These are phyloP conservation scores for Oncorhynchus kisutch DNA, from an alignment of 2,113 vertebrate species.

Conservation along the genomic window DNA sequence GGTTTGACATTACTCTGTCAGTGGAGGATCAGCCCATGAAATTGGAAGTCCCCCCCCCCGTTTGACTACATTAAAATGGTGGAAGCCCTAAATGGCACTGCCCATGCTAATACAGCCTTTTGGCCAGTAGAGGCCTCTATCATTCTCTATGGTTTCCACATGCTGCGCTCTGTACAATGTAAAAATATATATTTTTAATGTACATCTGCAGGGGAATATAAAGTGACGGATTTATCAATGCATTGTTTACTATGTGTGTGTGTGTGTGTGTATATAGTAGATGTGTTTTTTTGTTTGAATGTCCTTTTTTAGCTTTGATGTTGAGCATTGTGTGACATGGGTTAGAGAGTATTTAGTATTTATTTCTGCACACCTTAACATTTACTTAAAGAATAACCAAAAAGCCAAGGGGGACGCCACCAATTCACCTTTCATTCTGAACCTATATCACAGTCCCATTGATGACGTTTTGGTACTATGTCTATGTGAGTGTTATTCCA, in stretches of 20 bases:
- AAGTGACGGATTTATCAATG: conserved; percentile 47
- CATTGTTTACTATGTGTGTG: conserved; percentile 70
- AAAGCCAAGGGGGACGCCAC: conserved; percentile 52
- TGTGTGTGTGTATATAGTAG: conserved; percentile 55
- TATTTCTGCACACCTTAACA: conserved; percentile 61
- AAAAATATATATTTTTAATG: conserved; percentile 68
- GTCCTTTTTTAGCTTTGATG: conserved; percentile 48
- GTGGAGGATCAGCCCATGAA: too few relatives aligned
- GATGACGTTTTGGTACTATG: neutral
- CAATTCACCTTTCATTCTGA: conserved; percentile 24
- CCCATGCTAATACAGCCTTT: too few relatives aligned
- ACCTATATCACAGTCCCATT: conserved; percentile 18
- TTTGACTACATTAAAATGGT: too few relatives aligned
- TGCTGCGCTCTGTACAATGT: conserved; percentile 55
- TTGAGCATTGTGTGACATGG: conserved; percentile 37
- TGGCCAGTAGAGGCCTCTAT: too few relatives aligned
- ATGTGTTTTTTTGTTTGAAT: conserved; percentile 42
- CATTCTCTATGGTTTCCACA: conserved; percentile 25
- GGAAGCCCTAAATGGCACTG: too few relatives aligned
- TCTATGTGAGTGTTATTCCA: conserved; percentile 5
- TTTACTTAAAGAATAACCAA: conserved; percentile 60
- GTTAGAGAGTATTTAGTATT: conserved; percentile 61
- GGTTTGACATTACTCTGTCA: too few relatives aligned
- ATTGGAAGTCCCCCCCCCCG: too few relatives aligned
- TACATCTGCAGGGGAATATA: conserved; percentile 57